Conservation (phyloP, 37 sponge, comb jelly and placozoan genomes). For the Bolinopsis microptera region DNA sequence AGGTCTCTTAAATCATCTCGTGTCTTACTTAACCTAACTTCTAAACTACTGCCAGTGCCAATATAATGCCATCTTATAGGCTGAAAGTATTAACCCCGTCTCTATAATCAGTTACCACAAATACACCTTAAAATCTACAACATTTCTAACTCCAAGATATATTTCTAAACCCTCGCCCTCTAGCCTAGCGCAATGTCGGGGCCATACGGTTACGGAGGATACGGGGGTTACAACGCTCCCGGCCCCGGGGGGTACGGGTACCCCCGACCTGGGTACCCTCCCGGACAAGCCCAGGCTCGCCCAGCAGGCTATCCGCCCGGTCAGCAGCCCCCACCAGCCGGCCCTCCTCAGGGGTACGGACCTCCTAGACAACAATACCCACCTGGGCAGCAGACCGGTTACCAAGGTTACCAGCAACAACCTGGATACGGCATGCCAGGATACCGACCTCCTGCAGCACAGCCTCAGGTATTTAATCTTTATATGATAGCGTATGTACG, state of each 20-base stretch:
- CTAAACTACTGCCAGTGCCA: too few relatives aligned
- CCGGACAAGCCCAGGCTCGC: too few relatives aligned
- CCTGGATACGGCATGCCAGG: constrained; percentile 45
- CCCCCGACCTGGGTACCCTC: constrained; percentile 8
- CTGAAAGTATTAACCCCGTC: too few relatives aligned
- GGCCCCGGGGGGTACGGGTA: background rate
- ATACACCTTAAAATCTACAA: too few relatives aligned
- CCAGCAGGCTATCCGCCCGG: background rate
- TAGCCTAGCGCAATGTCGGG: too few relatives aligned
- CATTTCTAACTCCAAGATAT: too few relatives aligned
- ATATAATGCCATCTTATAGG: too few relatives aligned
- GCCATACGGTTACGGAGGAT: constrained; percentile 58
- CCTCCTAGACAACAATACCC: background rate
- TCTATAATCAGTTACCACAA: too few relatives aligned
- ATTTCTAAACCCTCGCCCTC: too few relatives aligned
- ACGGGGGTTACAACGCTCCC: constrained; percentile 30
- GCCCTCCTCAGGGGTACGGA: background rate
- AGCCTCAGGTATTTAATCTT: constrained; percentile 28
- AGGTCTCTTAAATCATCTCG: too few relatives aligned
- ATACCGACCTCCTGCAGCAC: background rate
- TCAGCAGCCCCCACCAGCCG: background rate
- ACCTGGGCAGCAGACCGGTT: constrained; percentile 14
- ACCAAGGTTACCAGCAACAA: constrained; percentile 26
- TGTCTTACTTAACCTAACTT: too few relatives aligned
- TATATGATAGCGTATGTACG: too few relatives aligned